Percentiles rank a stretch among this genome's conserved stretches.
Evolutionary conservation across 2,797 vertebrate genomes (phyloP).

Genomic region (Pitangus sulphuratus): DNA sequence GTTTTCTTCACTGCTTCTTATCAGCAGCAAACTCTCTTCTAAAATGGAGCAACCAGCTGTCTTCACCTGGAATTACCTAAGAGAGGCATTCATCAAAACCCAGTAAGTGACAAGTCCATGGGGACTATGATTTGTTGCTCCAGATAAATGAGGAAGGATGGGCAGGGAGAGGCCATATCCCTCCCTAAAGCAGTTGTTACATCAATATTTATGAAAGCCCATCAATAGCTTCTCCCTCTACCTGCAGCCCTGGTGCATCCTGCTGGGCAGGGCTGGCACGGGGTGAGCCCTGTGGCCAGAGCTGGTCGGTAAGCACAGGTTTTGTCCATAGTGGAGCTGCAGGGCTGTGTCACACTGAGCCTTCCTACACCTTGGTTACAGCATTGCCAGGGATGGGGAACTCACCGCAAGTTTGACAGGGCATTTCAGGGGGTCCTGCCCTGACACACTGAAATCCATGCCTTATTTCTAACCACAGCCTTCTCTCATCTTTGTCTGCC

Average conservation of each 20-base stretch:
- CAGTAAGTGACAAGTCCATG: background rate
- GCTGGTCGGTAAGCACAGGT: accelerated
- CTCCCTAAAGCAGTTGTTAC: background rate
- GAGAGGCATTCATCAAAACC: background rate
- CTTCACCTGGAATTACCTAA: background rate
- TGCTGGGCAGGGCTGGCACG: accelerated
- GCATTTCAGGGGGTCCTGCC: background rate
- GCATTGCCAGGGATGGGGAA: background rate
- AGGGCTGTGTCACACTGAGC: background rate
- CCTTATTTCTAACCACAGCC: background rate
- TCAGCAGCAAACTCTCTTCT: conserved; percentile 13
- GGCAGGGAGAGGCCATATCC: background rate
- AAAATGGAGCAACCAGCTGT: background rate
- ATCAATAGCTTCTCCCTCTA: background rate
- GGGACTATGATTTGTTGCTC: background rate
- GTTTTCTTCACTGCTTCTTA: background rate
- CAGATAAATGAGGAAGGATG: background rate
- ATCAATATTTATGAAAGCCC: background rate
- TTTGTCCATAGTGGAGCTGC: background rate
- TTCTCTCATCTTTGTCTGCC: background rate
- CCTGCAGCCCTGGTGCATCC: accelerated
- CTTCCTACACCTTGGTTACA: background rate
- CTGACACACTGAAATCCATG: background rate
- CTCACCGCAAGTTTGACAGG: background rate
- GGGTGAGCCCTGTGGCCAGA: background rate